Percentiles rank a stretch among this genome's conserved stretches.
Conservation (phyloP, 2,797 vertebrate genomes). For the Oophaga sylvatica region DNA sequence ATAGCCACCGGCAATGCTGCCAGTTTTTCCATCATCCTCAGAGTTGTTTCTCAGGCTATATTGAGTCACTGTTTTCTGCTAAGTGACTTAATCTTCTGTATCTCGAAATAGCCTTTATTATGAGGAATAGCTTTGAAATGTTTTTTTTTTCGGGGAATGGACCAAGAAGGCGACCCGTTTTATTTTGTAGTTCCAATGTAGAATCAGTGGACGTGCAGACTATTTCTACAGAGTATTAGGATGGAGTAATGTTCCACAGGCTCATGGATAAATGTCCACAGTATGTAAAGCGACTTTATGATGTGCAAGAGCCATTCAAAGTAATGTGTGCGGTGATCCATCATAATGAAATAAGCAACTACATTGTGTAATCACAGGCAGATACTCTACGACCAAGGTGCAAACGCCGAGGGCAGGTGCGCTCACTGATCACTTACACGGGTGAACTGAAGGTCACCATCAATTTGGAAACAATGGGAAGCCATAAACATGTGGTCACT, state of each 20-base stretch:
- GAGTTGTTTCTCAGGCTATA: background rate
- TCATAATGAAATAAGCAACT: background rate
- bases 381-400: background rate
- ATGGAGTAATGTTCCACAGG: background rate
- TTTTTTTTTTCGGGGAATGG: background rate
- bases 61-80: background rate
- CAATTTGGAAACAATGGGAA: background rate
- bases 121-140: background rate
- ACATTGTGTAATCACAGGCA: background rate
- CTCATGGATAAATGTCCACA: background rate
- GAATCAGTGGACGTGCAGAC: too few relatives aligned
- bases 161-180: background rate
- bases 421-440: background rate
- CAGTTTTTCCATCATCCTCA: background rate
- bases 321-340: background rate
- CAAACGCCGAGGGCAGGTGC: background rate
- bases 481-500: background rate
- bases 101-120: slow-evolving; percentile 1
- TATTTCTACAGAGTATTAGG: too few relatives aligned
- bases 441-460: background rate
- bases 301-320: background rate
- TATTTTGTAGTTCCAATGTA: background rate
- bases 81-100: background rate
- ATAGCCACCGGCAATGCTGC: background rate
- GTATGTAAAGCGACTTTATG: background rate